These are phyloP conservation scores for Brachirus orientalis DNA, from an alignment of 2,113 vertebrate genomes.

Conservation along the genomic window DNA sequence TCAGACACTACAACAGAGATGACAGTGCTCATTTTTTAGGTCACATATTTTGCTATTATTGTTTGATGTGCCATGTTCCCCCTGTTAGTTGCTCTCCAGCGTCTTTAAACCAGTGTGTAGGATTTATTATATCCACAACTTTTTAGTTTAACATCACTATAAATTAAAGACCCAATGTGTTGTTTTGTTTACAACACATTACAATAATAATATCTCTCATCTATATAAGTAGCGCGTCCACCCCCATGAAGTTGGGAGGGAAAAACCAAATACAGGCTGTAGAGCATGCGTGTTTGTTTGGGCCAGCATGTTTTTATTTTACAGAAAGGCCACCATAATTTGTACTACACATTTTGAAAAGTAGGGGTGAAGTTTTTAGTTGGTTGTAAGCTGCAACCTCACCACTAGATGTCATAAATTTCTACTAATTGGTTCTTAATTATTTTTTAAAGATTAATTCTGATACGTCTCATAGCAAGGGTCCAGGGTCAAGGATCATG, in stretches of 20 bases:
- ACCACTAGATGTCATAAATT: not conserved
- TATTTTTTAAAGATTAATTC: no score
- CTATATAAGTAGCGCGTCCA: not conserved
- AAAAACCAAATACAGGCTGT: no score
- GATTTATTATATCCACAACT: not conserved
- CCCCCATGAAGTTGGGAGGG: no score
- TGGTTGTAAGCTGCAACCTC: not conserved
- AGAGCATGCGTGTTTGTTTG: no score
- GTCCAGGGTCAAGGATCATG: no score
- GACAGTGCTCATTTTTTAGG: not conserved
- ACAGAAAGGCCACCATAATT: not conserved
- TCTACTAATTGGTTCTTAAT: not conserved
- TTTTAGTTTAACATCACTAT: not conserved
- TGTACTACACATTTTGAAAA: not conserved
- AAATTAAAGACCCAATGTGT: not conserved
- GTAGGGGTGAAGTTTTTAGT: not conserved
- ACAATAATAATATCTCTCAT: no score
- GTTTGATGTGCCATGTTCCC: not conserved
- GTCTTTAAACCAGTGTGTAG: not conserved
- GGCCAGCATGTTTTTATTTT: no score
- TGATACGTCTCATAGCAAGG: no score
- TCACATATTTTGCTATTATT: no score
- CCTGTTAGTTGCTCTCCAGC: not conserved
- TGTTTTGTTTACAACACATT: no score
- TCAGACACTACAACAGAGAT: not conserved